Percentiles rank a stretch among this genome's conserved stretches.
These are phyloP conservation scores for Amphibalanus amphitrite DNA, from an alignment of 1,140 invertebrate species.

Conservation along the genomic window DNA sequence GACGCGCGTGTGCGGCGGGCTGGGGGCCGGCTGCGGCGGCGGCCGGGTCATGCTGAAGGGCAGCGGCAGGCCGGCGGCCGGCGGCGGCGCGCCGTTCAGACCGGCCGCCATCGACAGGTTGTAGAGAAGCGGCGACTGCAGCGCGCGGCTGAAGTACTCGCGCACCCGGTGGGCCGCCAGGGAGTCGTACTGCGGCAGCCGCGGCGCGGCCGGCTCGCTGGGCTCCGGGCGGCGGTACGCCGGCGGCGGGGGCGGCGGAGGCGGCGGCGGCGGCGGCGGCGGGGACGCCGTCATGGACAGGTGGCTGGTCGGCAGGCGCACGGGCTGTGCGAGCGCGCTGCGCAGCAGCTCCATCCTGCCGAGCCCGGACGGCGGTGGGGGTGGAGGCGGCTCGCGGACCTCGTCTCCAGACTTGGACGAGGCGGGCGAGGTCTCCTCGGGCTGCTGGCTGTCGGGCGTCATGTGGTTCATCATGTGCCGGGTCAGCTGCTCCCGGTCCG, in stretches of 20 bases:
- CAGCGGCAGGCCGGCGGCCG: slow-evolving; percentile 8
- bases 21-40: background rate
- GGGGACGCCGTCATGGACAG: slow-evolving; percentile 11
- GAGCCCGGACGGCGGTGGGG: background rate
- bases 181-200: slow-evolving; percentile 3
- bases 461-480: slow-evolving; percentile 24
- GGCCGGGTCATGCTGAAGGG: background rate
- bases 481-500: slow-evolving; percentile 23
- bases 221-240: background rate
- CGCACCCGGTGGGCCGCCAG: background rate
- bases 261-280: slow-evolving; percentile 6
- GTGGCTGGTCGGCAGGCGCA: background rate
- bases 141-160: background rate
- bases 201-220: background rate
- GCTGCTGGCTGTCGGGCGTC: slow-evolving; percentile 25
- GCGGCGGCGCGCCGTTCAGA: slow-evolving; percentile 12
- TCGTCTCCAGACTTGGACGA: slow-evolving; percentile 22
- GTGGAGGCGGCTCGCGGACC: background rate
- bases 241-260: background rate
- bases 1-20: background rate
- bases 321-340: background rate
- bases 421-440: slow-evolving; percentile 25
- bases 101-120: slow-evolving; percentile 14
- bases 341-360: slow-evolving; percentile 1
- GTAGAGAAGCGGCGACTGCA: slow-evolving; percentile 3